Base-by-base conservation (phyloP, 2,888 invertebrate species). In the Perdita meconis region DNA sequence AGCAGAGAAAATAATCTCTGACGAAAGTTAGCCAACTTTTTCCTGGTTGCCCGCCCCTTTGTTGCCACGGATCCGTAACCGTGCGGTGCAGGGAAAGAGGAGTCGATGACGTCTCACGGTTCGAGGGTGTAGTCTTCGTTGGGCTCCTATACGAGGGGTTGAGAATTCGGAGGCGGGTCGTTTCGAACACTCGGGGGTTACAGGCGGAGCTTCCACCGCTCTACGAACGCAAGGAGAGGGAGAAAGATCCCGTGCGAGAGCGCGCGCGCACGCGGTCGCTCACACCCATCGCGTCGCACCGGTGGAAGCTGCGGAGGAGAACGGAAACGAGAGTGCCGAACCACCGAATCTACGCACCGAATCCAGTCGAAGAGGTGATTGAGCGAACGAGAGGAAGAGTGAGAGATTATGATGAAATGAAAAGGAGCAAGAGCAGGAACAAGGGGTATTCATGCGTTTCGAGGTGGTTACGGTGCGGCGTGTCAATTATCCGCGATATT, bases 11-110 rank as follows among this genome's bases (percentile, higher is more conserved):
- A 90, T 91, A 89, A 89, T 88, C 84, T 86, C 82, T 83, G 89
- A 89, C 88, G 89, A 90, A 91, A 91, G 85, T 91, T 89, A 86
- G 89, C 89, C 86, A 90, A 90, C 84, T 88, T 87, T 88, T 86
- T 82, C 51, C 47, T 44, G 47, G 55, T 69, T 42, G 34, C 36
- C 36, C 30, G 24, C 26, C 50, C 51, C 36, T 53, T 56, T 5
- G 63, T 34, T 42, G 26, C 38, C 57, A 44, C 64, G 68, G 47
- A 67, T 76, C 79, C 53, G 67, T 74, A 47, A 55, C 59, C 56
- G 65, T 59, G 22, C 16, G 51, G 57, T 40, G 53, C 38, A 59
- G 40, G n/a, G 59, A 30, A 66, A 47, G 53, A 34, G 66, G 65
- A 73, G 66, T 75, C 74, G 75, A 75, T 73, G 75, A 75, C 74